Percentiles rank a stretch among this genome's conserved stretches.
phyloP scores from a whole-genome alignment of 2,113 vertebrate species.

The Probosciger aterrimus region DNA sequence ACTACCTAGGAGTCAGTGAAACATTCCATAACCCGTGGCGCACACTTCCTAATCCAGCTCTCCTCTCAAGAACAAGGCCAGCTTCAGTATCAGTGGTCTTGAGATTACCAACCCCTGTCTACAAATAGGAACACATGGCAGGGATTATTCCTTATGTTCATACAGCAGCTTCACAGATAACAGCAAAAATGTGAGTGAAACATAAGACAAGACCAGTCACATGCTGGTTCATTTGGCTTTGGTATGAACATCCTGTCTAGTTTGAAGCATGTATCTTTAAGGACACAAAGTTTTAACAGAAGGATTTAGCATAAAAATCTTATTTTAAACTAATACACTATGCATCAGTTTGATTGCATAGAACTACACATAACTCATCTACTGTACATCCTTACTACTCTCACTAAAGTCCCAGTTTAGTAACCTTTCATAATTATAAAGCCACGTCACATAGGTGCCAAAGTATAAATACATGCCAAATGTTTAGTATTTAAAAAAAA shows the following conservation, averaged over 20 bases:
- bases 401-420: background rate
- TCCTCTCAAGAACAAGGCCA: background rate
- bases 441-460: background rate
- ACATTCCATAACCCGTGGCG: background rate
- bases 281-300: background rate
- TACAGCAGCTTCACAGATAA: background rate
- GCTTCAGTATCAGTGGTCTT: no score
- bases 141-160: background rate
- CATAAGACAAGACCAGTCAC: background rate
- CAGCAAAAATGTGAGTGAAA: background rate
- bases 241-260: background rate
- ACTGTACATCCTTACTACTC: background rate
- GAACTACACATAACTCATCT: rapidly evolving
- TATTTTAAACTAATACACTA: background rate
- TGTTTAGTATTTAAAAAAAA: background rate
- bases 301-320: background rate
- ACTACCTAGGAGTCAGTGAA: background rate
- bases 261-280: background rate
- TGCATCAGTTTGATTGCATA: background rate
- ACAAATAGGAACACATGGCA: background rate
- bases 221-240: background rate
- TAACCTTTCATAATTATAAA: background rate
- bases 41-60: background rate
- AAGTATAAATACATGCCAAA: background rate
- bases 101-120: background rate